These are phyloP conservation scores for Manduca sexta DNA, from an alignment of 1,140 invertebrate genomes.

Conservation along the genomic window DNA sequence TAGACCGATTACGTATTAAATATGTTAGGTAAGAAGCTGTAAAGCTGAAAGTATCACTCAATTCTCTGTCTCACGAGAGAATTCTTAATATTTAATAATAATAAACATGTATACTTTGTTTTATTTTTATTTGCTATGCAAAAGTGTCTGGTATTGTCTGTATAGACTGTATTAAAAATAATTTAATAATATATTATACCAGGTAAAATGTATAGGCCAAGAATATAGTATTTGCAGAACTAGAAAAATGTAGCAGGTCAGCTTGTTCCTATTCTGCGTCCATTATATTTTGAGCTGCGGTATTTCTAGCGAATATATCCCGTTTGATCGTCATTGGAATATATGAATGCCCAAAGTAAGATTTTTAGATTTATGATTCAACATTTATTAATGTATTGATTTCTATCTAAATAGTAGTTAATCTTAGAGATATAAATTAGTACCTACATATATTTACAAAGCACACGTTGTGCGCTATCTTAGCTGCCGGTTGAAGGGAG, in stretches of 20 bases:
- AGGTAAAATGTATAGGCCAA: not conserved
- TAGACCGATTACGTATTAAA: constrained; percentile 47
- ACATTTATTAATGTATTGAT: constrained; percentile 5
- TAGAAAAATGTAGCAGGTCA: no score
- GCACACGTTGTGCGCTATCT: constrained; percentile 48
- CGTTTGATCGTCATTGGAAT: no score
- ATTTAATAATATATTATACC: not conserved
- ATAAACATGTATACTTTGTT: constrained; percentile 43
- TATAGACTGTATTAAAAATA: constrained; percentile 30
- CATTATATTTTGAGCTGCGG: no score
- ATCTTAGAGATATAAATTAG: constrained; percentile 51
- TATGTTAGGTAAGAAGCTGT: constrained; percentile 59
- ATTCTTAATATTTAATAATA: constrained; percentile 43
- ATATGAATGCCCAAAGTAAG: no score
- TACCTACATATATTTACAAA: constrained; percentile 65
- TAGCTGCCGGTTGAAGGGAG: constrained; percentile 62
- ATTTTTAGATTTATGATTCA: no score
- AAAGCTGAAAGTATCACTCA: constrained; percentile 69
- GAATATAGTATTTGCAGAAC: not conserved
- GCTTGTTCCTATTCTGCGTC: no score
- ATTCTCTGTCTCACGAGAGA: constrained; percentile 56
- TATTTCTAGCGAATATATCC: no score
- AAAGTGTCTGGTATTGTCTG: constrained; percentile 54
- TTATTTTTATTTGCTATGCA: constrained; percentile 63
- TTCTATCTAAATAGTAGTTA: constrained; percentile 52